phyloP scores from a whole-genome alignment of 2,113 vertebrate genomes.

The Phrynosoma blainvillii region DNA sequence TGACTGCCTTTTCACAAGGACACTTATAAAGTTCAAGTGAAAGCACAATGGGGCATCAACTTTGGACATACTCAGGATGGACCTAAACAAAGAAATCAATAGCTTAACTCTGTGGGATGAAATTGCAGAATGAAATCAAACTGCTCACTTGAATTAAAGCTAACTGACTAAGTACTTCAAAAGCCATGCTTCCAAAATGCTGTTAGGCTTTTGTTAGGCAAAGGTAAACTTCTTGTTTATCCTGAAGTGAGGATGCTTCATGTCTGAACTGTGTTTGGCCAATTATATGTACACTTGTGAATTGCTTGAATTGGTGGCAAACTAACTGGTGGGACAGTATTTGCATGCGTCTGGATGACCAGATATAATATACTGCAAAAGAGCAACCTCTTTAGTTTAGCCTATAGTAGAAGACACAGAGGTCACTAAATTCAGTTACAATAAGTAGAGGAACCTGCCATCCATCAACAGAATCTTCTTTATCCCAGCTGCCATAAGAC shows the following conservation, averaged over 20 bases:
- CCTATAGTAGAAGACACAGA: too few relatives aligned
- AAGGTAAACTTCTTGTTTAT: neutral
- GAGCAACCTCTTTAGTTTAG: neutral
- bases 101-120: neutral
- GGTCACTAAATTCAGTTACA: neutral
- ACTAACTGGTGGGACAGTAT: neutral
- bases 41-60: neutral
- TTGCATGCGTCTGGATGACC: neutral
- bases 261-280: neutral
- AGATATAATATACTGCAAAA: neutral
- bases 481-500: neutral
- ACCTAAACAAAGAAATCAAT: neutral
- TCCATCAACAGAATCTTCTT: neutral
- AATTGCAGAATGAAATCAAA: too few relatives aligned
- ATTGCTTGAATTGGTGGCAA: neutral
- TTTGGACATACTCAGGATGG: neutral
- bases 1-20: neutral
- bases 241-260: neutral
- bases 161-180: neutral
- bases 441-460: too few relatives aligned
- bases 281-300: neutral
- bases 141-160: neutral
- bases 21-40: neutral
- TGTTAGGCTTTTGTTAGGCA: neutral
- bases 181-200: neutral